A percentile compares a stretch with the other conserved stretches of the same genome.
These are phyloP conservation scores for Phrynocephalus forsythii DNA, from an alignment of 2,797 vertebrate genomes.

Conservation along the genomic window DNA sequence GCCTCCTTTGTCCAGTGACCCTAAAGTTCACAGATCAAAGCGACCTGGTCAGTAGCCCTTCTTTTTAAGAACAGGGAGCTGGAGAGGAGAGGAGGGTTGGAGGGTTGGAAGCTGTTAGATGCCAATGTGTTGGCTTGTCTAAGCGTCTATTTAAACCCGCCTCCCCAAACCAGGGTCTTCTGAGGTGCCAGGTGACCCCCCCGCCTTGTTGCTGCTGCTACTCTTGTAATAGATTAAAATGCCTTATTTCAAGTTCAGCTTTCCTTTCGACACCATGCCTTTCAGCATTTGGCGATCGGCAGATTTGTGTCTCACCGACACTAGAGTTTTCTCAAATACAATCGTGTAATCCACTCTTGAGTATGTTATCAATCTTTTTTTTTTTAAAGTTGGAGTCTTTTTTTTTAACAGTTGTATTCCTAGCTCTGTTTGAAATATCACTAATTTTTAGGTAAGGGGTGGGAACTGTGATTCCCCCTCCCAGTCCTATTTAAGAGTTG, in stretches of 20 bases:
- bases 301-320: not conserved
- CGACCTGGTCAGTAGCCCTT: constrained; percentile 22
- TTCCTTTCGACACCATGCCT: too few species aligned
- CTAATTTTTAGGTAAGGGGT: too few species aligned
- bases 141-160: not conserved
- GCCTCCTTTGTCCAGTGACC: constrained; percentile 67
- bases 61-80: not conserved
- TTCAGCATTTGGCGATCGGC: too few species aligned
- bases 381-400: too few species aligned
- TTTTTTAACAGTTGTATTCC: not conserved
- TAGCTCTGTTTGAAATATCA: not conserved
- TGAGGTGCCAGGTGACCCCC: too few species aligned
- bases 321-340: too few species aligned
- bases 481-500: too few species aligned
- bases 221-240: not conserved
- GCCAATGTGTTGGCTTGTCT: not conserved
- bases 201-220: not conserved
- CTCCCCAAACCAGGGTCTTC: not conserved
- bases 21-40: constrained; percentile 73
- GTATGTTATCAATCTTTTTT: not conserved
- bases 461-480: too few species aligned
- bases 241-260: too few species aligned
- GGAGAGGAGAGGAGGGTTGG: not conserved
- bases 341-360: too few species aligned
- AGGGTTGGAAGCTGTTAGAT: not conserved